Base-by-base conservation (phyloP, 2,113 vertebrate species). In the Malurus melanocephalus region DNA sequence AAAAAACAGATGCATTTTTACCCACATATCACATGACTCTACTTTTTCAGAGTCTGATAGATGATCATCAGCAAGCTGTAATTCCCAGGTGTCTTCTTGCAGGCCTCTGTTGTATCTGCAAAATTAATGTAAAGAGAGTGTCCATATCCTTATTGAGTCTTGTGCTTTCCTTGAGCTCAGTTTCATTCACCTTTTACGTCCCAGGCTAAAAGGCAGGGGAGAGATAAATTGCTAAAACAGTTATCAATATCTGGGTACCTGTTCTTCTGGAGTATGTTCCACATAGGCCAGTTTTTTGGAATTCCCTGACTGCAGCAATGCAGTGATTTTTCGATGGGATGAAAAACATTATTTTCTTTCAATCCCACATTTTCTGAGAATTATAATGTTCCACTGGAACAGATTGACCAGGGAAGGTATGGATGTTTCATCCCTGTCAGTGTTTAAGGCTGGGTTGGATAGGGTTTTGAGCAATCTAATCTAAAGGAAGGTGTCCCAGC, bases 1-100 rank as follows among this genome's bases (percentile, higher is more conserved):
- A 33, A 67, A 24, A 55, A n/a, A 9, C 2, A 11, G 11, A 30
- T 2, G 0, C 10, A 14, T 5, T 32, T 69, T 14, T 32, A 3
- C 7, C 9, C 7, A 30, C 8, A 17, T 26, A 17, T 80, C 14
- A 38, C 13, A 56, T 16, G 30, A 14, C 17, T 52, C 7, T 49
- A 20, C 7, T 62, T 78, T 73, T 68, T 59, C 61, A 64, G 5
- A 43, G 22, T 43, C 33, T 83, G 67, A 49, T 38, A 60, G 24
- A 13, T 60, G 27, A 33, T 45, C 8, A 48, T 52, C 17, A 55
- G 33, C 42, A 57, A 85, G 15, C 27, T 48, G 28, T 3, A 52
- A 62, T 59, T 77, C 23, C 56, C 38, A 85, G 22, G 22, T 57
- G 19, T 72, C 43, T 72, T 32, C 43, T 72, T 76, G 19, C n/a